phyloP scores from a whole-genome alignment of 2,113 vertebrate genomes.

The Trogon surrucura region DNA sequence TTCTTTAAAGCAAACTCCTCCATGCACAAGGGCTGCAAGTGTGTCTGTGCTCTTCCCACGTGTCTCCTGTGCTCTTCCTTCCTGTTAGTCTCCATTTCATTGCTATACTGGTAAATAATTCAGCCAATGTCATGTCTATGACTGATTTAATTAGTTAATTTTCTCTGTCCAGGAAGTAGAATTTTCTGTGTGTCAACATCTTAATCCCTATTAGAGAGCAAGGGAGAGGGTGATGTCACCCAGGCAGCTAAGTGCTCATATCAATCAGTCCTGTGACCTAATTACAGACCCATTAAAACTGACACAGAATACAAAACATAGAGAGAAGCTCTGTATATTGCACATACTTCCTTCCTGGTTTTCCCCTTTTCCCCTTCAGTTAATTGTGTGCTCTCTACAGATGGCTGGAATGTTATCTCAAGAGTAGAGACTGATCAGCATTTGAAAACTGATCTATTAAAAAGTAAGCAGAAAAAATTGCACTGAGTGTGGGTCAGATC shows the following conservation, averaged over 20 bases:
- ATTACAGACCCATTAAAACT: slow-evolving; percentile 42
- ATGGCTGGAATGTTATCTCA: neutral
- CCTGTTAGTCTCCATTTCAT: neutral
- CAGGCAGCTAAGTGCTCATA: slow-evolving; percentile 25
- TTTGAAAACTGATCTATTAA: neutral
- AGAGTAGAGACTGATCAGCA: neutral
- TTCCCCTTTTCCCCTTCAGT: neutral
- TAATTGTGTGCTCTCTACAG: slow-evolving; percentile 29
- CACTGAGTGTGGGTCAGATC: neutral
- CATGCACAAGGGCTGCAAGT: rapidly evolving
- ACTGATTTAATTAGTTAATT: neutral
- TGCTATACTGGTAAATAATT: neutral
- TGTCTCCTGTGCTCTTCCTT: neutral
- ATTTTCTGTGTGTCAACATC: neutral
- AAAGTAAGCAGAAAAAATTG: neutral
- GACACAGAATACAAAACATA: neutral
- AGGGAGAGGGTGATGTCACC: slow-evolving; percentile 5
- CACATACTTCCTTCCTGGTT: neutral
- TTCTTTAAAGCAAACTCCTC: neutral
- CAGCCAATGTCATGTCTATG: neutral
- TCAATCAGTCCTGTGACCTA: slow-evolving; percentile 14
- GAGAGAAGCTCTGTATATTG: neutral
- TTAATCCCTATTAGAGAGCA: neutral
- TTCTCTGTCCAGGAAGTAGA: neutral
- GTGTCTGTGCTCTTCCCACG: neutral